Percentiles rank a stretch among this genome's conserved stretches.
Conservation (phyloP, 2,888 invertebrate genomes). For the Melieria crassipennis region DNA sequence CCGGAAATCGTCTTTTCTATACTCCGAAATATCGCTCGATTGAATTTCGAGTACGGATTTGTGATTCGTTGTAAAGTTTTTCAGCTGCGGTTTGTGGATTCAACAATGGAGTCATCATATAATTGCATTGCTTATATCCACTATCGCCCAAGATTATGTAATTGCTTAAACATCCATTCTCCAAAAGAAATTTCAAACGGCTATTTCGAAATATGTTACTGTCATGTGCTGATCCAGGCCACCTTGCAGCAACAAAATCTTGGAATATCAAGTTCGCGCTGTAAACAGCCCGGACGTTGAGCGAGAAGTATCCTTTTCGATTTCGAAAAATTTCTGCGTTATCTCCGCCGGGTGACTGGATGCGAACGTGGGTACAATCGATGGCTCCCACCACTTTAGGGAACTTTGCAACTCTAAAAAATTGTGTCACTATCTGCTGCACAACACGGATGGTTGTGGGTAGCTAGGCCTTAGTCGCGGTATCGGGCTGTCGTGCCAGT, state of each 20-base stretch:
- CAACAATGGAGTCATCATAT: constrained; percentile 28
- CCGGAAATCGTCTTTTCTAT: constrained; percentile 30
- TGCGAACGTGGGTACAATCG: constrained; percentile 33
- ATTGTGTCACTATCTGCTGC: neutral
- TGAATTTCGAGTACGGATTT: constrained; percentile 29
- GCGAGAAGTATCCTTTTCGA: constrained; percentile 24
- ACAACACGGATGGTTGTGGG: no score
- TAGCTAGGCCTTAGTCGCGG: no score
- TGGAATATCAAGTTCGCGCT: constrained; percentile 5
- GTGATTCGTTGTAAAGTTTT: constrained; percentile 23
- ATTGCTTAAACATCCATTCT: neutral
- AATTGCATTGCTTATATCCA: constrained; percentile 24
- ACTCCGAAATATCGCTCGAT: constrained; percentile 20
- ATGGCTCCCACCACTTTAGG: constrained; percentile 33
- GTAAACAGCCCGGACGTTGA: constrained; percentile 2
- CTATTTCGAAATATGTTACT: constrained; percentile 1
- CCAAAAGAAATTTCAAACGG: constrained; percentile 11
- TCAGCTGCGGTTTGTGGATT: constrained; percentile 9
- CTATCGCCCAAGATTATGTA: constrained; percentile 11
- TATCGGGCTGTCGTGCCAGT: no score
- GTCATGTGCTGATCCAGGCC: constrained; percentile 6
- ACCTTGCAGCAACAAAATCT: constrained; percentile 10
- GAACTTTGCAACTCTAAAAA: constrained; percentile 28
- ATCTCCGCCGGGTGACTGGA: constrained; percentile 33
- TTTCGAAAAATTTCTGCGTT: constrained; percentile 29